phyloP scores from a whole-genome alignment of 2,888 invertebrate genomes.

The Heliconius charithonia region DNA sequence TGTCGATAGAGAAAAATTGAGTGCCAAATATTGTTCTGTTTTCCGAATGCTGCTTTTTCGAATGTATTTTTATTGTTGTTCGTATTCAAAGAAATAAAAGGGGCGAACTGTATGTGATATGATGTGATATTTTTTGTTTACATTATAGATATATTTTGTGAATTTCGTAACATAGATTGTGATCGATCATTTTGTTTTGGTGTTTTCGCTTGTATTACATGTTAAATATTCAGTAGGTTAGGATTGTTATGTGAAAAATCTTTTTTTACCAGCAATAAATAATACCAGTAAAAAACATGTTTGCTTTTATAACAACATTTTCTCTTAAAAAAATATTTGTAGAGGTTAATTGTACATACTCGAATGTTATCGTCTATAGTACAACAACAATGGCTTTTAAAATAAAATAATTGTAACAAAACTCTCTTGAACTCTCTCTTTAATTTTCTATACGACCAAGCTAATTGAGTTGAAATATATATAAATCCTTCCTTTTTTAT shows the following conservation, averaged over 20 bases:
- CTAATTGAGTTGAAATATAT: too few species aligned
- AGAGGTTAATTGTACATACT: too few species aligned
- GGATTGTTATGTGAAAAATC: background rate
- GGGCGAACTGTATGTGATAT: background rate
- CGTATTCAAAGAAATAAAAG: background rate
- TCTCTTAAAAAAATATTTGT: too few species aligned
- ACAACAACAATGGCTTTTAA: too few species aligned
- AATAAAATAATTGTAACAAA: too few species aligned
- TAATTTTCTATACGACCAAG: too few species aligned
- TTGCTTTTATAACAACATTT: too few species aligned
- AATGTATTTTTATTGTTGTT: background rate
- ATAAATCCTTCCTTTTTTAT: too few species aligned
- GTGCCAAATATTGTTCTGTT: conserved; percentile 13
- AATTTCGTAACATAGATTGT: background rate
- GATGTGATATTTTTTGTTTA: background rate
- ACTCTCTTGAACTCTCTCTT: too few species aligned
- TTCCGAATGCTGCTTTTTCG: background rate
- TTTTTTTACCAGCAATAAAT: background rate
- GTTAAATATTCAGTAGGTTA: background rate
- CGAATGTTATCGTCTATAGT: too few species aligned
- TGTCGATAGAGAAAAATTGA: conserved; percentile 12
- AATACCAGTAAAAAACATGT: background rate
- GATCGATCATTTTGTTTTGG: background rate
- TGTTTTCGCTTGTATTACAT: background rate
- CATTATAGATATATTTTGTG: background rate